Conservation (phyloP, 2,113 vertebrate species). For the Melanerpes formicivorus region DNA sequence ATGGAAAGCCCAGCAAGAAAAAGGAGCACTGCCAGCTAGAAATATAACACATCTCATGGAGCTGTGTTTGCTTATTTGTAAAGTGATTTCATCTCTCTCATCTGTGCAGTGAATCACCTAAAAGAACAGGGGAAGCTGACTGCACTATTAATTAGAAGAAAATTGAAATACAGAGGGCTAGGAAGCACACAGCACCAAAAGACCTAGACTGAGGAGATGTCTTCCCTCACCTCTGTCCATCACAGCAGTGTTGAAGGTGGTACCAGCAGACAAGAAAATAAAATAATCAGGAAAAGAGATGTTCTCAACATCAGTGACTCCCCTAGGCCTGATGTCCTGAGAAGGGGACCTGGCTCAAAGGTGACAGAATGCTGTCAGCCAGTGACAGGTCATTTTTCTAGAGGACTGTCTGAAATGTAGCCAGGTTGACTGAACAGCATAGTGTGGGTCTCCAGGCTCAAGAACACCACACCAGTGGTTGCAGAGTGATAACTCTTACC, state of each 20-base stretch:
- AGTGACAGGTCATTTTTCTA: background rate
- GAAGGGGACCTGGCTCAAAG: background rate
- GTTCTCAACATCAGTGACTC: background rate
- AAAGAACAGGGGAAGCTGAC: conserved; percentile 2
- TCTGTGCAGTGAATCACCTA: conserved; percentile 11
- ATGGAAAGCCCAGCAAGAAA: background rate
- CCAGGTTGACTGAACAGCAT: background rate
- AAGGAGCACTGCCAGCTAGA: conserved; percentile 27
- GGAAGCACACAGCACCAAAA: background rate
- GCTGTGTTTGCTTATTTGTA: conserved; percentile 21
- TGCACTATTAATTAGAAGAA: conserved; percentile 46
- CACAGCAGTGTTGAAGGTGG: background rate
- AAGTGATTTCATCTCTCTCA: conserved; percentile 5
- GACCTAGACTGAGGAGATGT: background rate
- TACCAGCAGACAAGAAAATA: background rate
- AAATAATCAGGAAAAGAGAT: background rate
- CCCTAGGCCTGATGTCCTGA: background rate
- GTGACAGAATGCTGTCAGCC: background rate
- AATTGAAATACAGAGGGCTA: conserved; percentile 26
- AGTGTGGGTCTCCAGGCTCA: background rate
- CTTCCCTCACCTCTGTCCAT: conserved; percentile 8
- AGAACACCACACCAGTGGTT: fast-evolving
- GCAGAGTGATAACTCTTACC: background rate
- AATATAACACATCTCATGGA: background rate
- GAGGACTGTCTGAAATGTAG: background rate